Conservation (phyloP, 2,888 invertebrate species). For the Gasteruption jaculator region DNA sequence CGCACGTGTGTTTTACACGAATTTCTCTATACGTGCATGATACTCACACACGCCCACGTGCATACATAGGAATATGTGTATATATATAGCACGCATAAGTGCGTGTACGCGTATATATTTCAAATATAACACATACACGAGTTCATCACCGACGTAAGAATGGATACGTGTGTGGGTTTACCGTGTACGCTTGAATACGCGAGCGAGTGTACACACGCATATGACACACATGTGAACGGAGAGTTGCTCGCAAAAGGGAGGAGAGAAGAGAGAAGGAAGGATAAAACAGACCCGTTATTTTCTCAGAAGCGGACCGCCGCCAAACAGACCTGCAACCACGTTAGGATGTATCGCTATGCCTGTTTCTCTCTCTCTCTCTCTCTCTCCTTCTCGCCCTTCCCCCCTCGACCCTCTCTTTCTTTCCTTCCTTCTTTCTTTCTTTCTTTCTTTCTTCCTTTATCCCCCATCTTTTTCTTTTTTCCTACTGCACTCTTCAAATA, state of each 20-base stretch:
- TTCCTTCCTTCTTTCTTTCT: constrained; percentile 4
- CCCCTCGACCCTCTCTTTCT: neutral
- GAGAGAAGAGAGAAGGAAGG: constrained; percentile 21
- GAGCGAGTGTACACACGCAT: no score
- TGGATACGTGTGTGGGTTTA: no score
- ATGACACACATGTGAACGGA: no score
- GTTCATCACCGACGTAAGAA: no score
- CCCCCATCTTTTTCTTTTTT: no score
- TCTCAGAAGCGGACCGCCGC: constrained; percentile 45
- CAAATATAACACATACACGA: no score
- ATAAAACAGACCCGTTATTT: constrained; percentile 47
- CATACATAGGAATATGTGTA: constrained; percentile 6
- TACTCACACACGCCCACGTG: constrained; percentile 19
- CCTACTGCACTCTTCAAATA: no score
- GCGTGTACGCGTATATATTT: constrained; percentile 12
- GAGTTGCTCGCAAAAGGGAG: constrained; percentile 12
- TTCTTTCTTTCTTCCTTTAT: constrained; percentile 7
- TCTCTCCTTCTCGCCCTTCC: constrained; percentile 6
- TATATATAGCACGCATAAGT: constrained; percentile 14
- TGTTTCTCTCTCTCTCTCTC: constrained; percentile 11
- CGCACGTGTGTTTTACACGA: constrained; percentile 16
- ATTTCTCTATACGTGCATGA: constrained; percentile 21
- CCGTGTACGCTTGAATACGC: no score
- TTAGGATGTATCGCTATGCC: constrained; percentile 23
- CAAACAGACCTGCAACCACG: constrained; percentile 46